phyloP scores from a whole-genome alignment of 1,140 invertebrate species.

The Drosophila auraria region DNA sequence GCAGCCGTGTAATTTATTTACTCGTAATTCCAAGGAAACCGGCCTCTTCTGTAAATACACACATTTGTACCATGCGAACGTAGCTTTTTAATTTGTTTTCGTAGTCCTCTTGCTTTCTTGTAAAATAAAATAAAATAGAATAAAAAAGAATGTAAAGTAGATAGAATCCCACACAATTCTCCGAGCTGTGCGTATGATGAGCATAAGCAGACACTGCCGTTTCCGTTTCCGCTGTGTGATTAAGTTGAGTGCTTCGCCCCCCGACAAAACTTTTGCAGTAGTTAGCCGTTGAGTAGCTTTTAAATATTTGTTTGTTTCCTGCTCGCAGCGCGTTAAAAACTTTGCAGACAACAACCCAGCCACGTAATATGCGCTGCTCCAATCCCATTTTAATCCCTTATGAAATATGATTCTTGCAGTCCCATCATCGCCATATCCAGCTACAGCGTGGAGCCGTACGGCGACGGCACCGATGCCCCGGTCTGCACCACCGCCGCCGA shows the following conservation, averaged over 20 bases:
- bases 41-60: slow-evolving; percentile 43
- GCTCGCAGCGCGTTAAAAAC: slow-evolving; percentile 53
- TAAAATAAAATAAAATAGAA: slow-evolving; percentile 12
- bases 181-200: slow-evolving; percentile 33
- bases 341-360: slow-evolving; percentile 61
- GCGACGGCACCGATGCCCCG: slow-evolving; percentile 89
- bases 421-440: slow-evolving; percentile 92
- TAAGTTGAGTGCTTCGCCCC: slow-evolving; percentile 67
- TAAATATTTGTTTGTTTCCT: slow-evolving; percentile 61
- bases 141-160: slow-evolving; percentile 16
- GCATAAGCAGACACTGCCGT: slow-evolving; percentile 61
- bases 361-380: slow-evolving; percentile 1
- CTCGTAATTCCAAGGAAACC: slow-evolving; percentile 40
- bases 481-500: slow-evolving; percentile 91
- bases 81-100: slow-evolving; percentile 51
- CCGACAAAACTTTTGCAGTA: slow-evolving; percentile 45
- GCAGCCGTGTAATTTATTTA: slow-evolving; percentile 30
- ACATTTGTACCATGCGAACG: slow-evolving; percentile 23
- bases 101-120: slow-evolving; percentile 27
- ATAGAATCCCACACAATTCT: slow-evolving; percentile 25
- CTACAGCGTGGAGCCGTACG: slow-evolving; percentile 89
- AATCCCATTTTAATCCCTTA: slow-evolving; percentile 18
- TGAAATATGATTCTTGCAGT: slow-evolving; percentile 86
- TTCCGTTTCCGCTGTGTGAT: slow-evolving; percentile 70
- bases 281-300: slow-evolving; percentile 55